Percentiles rank a stretch among this genome's conserved stretches.
phyloP scores from a whole-genome alignment of 2,888 invertebrate species.

The Ecliptopera silaceata region DNA sequence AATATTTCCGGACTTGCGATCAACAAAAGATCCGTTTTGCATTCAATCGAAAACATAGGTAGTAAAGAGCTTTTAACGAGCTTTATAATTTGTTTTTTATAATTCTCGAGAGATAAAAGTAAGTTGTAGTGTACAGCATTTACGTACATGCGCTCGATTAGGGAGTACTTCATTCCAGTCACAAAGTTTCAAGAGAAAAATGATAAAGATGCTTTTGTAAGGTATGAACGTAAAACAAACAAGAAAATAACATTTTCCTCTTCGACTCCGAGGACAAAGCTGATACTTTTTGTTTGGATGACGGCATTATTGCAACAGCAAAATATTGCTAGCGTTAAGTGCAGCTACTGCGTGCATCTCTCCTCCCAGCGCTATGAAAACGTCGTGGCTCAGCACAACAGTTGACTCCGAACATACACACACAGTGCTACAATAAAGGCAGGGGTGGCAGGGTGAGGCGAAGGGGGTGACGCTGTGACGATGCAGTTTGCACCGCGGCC shows the following conservation, averaged over 20 bases:
- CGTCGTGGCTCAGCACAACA: conserved; percentile 72
- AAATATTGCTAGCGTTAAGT: conserved; percentile 65
- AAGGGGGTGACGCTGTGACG: conserved; percentile 66
- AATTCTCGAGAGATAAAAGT: too few relatives aligned
- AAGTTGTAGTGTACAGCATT: too few relatives aligned
- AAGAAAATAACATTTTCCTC: conserved; percentile 10
- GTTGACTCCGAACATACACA: conserved; percentile 72
- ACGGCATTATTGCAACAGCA: conserved; percentile 43
- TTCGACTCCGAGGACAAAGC: conserved; percentile 17
- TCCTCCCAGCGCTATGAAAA: conserved; percentile 63
- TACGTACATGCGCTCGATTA: background rate
- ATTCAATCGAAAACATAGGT: conserved; percentile 70
- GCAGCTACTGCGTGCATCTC: conserved; percentile 54
- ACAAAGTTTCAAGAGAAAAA: background rate
- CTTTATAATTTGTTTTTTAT: conserved; percentile 60
- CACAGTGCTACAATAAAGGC: conserved; percentile 67
- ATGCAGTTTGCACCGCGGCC: conserved; percentile 82
- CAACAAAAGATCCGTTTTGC: conserved; percentile 67
- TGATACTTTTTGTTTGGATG: conserved; percentile 23
- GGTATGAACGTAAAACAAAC: conserved; percentile 17
- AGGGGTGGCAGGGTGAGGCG: conserved; percentile 50
- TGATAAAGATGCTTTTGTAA: conserved; percentile 5
- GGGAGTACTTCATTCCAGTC: background rate
- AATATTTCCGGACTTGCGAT: conserved; percentile 66
- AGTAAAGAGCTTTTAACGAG: conserved; percentile 63